These are phyloP conservation scores for Rhagonycha lutea DNA, from an alignment of 2,888 invertebrate genomes.

Conservation along the genomic window DNA sequence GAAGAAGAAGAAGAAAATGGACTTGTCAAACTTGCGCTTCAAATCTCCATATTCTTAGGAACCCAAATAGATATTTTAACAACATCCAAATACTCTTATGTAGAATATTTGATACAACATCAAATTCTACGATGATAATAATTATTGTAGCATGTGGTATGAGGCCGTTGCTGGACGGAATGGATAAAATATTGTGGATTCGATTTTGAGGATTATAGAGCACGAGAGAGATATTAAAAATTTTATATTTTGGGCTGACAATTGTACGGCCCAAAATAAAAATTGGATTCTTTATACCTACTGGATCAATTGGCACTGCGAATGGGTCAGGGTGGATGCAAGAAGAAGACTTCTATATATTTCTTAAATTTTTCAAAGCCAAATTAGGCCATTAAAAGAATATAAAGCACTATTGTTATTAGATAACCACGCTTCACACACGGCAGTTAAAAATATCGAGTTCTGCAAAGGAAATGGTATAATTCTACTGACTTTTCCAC, in stretches of 20 bases:
- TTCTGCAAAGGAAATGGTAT: background rate
- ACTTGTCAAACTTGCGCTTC: too few relatives aligned
- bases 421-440: background rate
- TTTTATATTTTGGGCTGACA: slow-evolving; percentile 11
- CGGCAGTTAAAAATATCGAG: background rate
- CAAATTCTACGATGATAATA: too few relatives aligned
- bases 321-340: background rate
- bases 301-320: too few relatives aligned
- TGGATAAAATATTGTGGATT: slow-evolving; percentile 20
- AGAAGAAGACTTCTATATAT: background rate
- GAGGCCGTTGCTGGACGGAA: slow-evolving; percentile 21
- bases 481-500: background rate
- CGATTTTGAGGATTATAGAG: slow-evolving; percentile 10
- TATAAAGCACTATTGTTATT: background rate
- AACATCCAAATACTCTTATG: too few relatives aligned
- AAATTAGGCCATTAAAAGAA: background rate
- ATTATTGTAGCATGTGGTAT: slow-evolving; percentile 27
- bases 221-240: background rate
- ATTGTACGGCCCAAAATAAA: background rate
- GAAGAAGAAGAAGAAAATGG: too few relatives aligned
- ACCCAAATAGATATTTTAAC: too few relatives aligned
- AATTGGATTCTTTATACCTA: too few relatives aligned
- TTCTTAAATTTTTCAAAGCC: background rate
- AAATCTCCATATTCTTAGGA: too few relatives aligned
- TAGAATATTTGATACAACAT: too few relatives aligned